Conservation (phyloP, 2,113 vertebrate species). For the Boleophthalmus pectinirostris region DNA sequence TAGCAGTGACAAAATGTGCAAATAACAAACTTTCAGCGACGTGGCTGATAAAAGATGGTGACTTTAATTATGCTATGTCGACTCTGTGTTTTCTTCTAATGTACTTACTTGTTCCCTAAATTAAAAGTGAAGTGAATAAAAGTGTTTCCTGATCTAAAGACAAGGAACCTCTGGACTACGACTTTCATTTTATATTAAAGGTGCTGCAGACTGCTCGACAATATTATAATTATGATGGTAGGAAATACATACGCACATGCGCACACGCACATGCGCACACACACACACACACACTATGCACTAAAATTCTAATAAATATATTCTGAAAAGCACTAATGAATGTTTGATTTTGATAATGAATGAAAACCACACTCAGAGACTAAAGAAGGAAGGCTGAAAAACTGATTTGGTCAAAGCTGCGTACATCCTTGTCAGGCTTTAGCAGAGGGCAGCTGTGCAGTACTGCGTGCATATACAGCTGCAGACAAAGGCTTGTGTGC, state of each 20-base stretch:
- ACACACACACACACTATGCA: background rate
- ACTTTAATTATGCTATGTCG: constrained; percentile 28
- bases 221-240: background rate
- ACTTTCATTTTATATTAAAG: constrained; percentile 6
- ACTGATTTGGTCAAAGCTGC: constrained; percentile 19
- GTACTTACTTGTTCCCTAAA: constrained; percentile 39
- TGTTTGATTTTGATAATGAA: background rate
- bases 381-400: constrained; percentile 10
- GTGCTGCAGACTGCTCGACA: constrained; percentile 8
- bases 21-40: constrained; percentile 41
- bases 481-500: constrained; percentile 53
- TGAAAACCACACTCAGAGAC: background rate
- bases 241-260: too few species aligned
- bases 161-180: constrained; percentile 22
- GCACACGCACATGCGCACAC: background rate
- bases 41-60: constrained; percentile 4
- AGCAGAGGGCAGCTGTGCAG: constrained; percentile 41
- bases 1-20: constrained; percentile 24
- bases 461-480: constrained; percentile 52
- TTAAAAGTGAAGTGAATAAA: constrained; percentile 40
- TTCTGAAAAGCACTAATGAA: background rate
- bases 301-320: constrained; percentile 17
- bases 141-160: constrained; percentile 3
- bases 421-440: constrained; percentile 21
- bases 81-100: constrained; percentile 25